Base-by-base conservation (phyloP, 2,888 invertebrate species). In the Linnaemya tessellans region DNA sequence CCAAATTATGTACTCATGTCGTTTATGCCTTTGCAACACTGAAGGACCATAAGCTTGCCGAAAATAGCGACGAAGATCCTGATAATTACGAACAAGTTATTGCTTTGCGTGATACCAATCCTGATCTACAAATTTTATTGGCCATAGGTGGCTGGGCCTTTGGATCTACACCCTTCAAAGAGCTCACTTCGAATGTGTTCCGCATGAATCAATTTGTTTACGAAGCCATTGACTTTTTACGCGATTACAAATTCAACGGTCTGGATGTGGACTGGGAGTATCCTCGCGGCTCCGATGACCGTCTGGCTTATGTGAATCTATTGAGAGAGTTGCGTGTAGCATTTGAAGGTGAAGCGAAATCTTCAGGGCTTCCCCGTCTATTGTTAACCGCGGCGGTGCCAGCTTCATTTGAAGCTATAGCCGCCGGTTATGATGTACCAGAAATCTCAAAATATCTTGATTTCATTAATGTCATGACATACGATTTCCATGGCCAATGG, bases 101-200 rank as follows among this genome's bases (percentile, higher is more conserved):
- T 46, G 96, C 95, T 0, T 93, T 98, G 85, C 95, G 98, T 80
- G 97, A 97, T 86, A 96, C 96, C 90, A 98, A 98, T 93, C 96
- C 97, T 0, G 96, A 97, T 88, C 93, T 98, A 84, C 98, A 97
- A 95, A 94, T 97, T 84, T 93, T 97, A 0, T 93, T 97, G 18
- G 97, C 97, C 0, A 97, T 98, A 88, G 98, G 98, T 80, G 98
- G 98, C 22, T 98, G 98, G 98, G 97, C 97, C 0, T 98, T 98
- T 90, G 98, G 98, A 13, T 98, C 98, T 0, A 97, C 97, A 0
- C 98, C 98, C 3, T 98, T 97, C 94, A 97, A 97, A 93, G 97
- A 98, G 91, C 94, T 98, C 56, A 98, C 98, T 0, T 96, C 96
- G 82, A 98, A 97, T 91, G 96, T 97, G 5, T 98, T 97, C 94